A percentile compares a stretch with the other conserved stretches of the same genome.
These are phyloP conservation scores for Stenichneumon culpator DNA, from an alignment of 2,888 invertebrate genomes.

Conservation along the genomic window DNA sequence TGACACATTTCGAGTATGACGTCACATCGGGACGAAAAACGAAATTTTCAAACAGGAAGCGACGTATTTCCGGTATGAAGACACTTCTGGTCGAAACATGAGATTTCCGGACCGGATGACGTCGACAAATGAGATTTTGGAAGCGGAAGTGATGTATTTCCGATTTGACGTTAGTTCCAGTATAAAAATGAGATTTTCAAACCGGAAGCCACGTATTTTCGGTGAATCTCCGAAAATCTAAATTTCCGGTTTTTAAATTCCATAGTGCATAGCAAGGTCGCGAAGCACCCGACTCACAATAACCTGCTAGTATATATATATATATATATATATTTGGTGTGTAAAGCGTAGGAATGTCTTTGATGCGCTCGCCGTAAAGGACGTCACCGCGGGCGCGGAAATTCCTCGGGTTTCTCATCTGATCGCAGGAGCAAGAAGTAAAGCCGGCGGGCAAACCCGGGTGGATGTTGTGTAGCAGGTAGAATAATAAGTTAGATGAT, in stretches of 20 bases:
- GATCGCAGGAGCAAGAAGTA: conserved; percentile 14
- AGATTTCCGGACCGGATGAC: too few relatives aligned
- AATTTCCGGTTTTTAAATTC: background rate
- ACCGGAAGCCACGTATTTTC: background rate
- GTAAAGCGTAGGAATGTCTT: conserved; percentile 32
- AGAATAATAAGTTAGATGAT: conserved; percentile 4
- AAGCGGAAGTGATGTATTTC: too few relatives aligned
- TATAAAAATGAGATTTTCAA: too few relatives aligned
- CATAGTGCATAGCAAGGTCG: conserved; percentile 4
- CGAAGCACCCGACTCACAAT: background rate
- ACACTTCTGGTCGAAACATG: too few relatives aligned
- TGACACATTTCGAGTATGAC: too few relatives aligned
- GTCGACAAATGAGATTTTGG: too few relatives aligned
- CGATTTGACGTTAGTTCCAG: too few relatives aligned
- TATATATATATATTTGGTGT: conserved; percentile 9
- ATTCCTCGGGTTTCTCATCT: conserved; percentile 13
- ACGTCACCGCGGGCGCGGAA: conserved; percentile 11
- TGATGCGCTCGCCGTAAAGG: conserved; percentile 29
- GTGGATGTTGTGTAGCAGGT: background rate
- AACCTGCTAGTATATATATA: background rate
- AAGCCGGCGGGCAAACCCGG: background rate
- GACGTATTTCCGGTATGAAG: too few relatives aligned
- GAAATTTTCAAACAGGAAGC: too few relatives aligned
- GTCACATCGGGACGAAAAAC: too few relatives aligned
- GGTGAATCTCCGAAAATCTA: background rate